phyloP scores from a whole-genome alignment of 2,888 invertebrate genomes.

The Epistrophe grossulariae region DNA sequence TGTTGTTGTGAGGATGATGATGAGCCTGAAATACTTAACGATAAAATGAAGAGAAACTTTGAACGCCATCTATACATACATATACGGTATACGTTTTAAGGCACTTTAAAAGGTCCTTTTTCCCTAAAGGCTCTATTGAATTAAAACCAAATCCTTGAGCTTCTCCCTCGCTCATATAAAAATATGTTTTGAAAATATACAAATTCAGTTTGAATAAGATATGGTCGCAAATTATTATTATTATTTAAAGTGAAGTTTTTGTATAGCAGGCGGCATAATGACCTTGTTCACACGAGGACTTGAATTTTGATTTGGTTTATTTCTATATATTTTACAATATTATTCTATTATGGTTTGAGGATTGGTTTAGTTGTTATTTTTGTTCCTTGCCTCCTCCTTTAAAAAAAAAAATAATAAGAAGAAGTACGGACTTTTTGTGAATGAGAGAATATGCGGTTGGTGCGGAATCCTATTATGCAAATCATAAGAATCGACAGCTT shows the following conservation, averaged over 20 bases:
- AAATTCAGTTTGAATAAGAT: slow-evolving; percentile 37
- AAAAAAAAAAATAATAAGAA: background rate
- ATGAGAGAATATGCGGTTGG: slow-evolving; percentile 51
- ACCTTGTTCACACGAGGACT: slow-evolving; percentile 72
- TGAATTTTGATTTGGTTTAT: slow-evolving; percentile 43
- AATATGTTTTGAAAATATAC: slow-evolving; percentile 27
- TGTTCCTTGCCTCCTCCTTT: background rate
- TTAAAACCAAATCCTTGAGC: slow-evolving; percentile 5
- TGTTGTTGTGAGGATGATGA: slow-evolving; percentile 39
- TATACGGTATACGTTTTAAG: background rate
- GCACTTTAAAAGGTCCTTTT: slow-evolving; percentile 23
- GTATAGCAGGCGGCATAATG: slow-evolving; percentile 53
- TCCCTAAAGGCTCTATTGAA: slow-evolving; percentile 48
- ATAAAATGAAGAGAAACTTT: slow-evolving; percentile 10
- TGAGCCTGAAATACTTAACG: slow-evolving; percentile 36
- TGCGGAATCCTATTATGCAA: slow-evolving; percentile 70
- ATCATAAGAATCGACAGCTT: slow-evolving; percentile 55
- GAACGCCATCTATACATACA: background rate
- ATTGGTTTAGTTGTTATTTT: slow-evolving; percentile 24
- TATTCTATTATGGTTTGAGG: background rate
- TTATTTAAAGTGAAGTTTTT: slow-evolving; percentile 47
- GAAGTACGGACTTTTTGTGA: slow-evolving; percentile 24
- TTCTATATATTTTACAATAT: background rate
- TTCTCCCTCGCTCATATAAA: background rate
- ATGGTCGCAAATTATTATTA: slow-evolving; percentile 61